These are phyloP conservation scores for Drosophila seguyi DNA, from an alignment of 1,140 invertebrate genomes.

Conservation along the genomic window DNA sequence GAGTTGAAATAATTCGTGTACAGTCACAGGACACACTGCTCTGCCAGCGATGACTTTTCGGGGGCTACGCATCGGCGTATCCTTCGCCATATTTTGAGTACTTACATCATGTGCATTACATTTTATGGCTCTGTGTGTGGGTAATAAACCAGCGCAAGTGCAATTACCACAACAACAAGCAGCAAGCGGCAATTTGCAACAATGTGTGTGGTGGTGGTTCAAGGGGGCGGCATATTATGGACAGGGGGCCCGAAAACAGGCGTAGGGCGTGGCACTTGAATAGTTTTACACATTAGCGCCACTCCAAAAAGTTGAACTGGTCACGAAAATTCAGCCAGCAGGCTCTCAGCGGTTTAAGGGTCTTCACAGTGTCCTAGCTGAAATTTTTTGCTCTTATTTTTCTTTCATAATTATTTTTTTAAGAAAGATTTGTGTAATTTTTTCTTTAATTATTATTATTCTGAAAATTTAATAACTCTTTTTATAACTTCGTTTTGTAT, in stretches of 20 bases:
- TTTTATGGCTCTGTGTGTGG: slow-evolving; percentile 70
- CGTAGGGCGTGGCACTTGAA: slow-evolving; percentile 52
- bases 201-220: slow-evolving; percentile 50
- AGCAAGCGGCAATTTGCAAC: slow-evolving; percentile 64
- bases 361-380: too few relatives aligned
- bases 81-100: slow-evolving; percentile 62
- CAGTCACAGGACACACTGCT: slow-evolving; percentile 3
- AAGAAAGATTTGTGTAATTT: too few relatives aligned
- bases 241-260: background rate
- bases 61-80: slow-evolving; percentile 43
- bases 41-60: slow-evolving; percentile 28
- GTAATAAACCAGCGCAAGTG: slow-evolving; percentile 76
- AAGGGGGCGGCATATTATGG: background rate
- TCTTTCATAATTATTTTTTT: too few relatives aligned
- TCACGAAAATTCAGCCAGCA: slow-evolving; percentile 5
- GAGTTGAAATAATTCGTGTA: background rate
- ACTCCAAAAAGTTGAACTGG: slow-evolving; percentile 39
- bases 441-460: too few relatives aligned
- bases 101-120: slow-evolving; percentile 77
- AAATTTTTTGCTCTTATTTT: background rate
- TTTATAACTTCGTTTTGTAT: too few relatives aligned
- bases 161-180: slow-evolving; percentile 65
- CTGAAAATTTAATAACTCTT: too few relatives aligned
- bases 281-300: slow-evolving; percentile 62
- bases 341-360: background rate